Evolutionary conservation across 1,140 invertebrate species (phyloP).

Genomic region (Nasonia vitripennis): DNA sequence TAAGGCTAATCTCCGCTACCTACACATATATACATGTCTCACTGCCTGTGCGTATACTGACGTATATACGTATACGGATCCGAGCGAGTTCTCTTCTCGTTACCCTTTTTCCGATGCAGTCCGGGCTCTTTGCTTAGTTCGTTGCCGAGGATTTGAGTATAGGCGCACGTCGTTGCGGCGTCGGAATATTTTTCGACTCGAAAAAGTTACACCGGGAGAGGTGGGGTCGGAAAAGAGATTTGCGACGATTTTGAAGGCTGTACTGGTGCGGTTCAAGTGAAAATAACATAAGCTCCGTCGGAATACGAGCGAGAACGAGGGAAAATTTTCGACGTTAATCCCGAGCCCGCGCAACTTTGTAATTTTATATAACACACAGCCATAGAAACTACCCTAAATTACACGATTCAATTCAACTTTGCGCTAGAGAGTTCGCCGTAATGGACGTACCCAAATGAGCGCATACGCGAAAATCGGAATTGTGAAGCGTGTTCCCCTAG

Average conservation of each 20-base stretch:
- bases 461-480: neutral
- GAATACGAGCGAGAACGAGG: neutral
- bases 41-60: neutral
- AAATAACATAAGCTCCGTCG: no score
- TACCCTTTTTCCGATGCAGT: neutral
- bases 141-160: neutral
- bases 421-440: neutral
- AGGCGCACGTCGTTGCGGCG: no score
- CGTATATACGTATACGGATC: neutral
- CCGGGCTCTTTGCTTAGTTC: neutral
- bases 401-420: neutral
- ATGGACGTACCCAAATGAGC: neutral
- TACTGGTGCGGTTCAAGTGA: no score
- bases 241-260: no score
- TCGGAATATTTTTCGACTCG: no score
- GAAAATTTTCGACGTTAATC: neutral
- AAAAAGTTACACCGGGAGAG: no score
- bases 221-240: no score
- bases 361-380: neutral
- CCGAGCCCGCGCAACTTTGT: neutral
- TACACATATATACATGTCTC: neutral
- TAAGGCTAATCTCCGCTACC: slow-evolving; percentile 44
- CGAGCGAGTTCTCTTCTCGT: neutral
- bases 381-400: neutral
- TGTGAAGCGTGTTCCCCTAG: neutral